Evolutionary conservation across 2,888 invertebrate species (phyloP), one percentile per base, ranked within the genome.

Genomic region (Tetranychus piercei): DNA sequence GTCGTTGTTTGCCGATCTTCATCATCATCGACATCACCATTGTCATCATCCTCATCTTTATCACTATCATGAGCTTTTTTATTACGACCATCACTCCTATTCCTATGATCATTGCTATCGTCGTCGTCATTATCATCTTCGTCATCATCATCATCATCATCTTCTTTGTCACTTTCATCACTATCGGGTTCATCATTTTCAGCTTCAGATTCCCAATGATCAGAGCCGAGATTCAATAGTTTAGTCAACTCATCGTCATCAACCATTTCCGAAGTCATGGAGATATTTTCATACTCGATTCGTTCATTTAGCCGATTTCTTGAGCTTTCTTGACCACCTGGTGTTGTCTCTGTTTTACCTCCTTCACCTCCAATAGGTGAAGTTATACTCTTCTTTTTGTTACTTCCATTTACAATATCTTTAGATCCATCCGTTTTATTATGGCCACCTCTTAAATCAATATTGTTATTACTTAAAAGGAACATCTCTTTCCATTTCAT

Each of bases 201-300:
- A 64, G 11, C 44, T n/a, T 6, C 73, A n/a, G 73, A 65, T 9
- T 73, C 73, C 73, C 73, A 73, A 44, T 73, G 73, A 65, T 73
- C 65, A 20, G 65, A 73, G 34, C 20, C 44, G 8, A 55, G 55
- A 55, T 55, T 55, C 55, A 73, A 34, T 20, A 73, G 15, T 64
- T 73, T 73, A 9, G 66, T 73, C 44, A 73, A 43, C 67, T 73
- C 73, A 1, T 73, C 73, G 3, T 73, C 73, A 44, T 73, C 73
- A 20, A 44, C n/a, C 44, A 73, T n/a, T 18, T 67, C 43, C 8
- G 18, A 20, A n/a, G 66, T 20, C n/a, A 34, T 69, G 15, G 66
- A 67, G 7, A 65, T 67, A 69, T 73, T 65, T 43, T 73, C 73
- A 69, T 73, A 73, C 23, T 73, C 73, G 11, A 73, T 67, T 73